Evolutionary conservation across 2,888 invertebrate genomes (phyloP), one percentile per base, ranked within the genome.

Genomic region (Amblyjoppa fuscipennis): DNA sequence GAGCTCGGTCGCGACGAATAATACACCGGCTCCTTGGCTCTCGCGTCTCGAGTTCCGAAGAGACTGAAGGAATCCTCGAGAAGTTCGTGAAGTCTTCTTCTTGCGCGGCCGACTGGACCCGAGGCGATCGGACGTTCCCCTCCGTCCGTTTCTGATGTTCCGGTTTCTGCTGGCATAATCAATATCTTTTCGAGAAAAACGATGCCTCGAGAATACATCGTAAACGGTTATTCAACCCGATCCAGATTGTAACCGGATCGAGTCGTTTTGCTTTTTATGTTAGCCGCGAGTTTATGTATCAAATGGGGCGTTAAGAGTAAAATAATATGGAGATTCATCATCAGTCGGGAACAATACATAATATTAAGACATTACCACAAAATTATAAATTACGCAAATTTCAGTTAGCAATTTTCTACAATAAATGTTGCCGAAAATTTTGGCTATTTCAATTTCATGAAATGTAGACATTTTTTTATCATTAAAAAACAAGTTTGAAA

Each of bases 51-150:
- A 90, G 96, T 96, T 3, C 96, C 96, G 93, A 97, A 97, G 81
- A 97, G 94, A 85, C 96, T 97, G 94, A 97, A 97, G 0, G 97
- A 97, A 90, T 97, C 97, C 90, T 97, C 97, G 91, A 97, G 95
- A 9, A 97, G 95, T 91, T 97, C 97, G 93, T 97, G 97, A 93
- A 97, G 97, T 61, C 97, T 94, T 90, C 96, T 96, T 70, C 97
- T 94, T 95, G 97, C 97, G 79, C 96, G 95, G 0, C 96, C 96
- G 0, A 96, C 95, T 78, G 93, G 90, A 79, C 93, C 93, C 56
- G 89, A 87, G 51, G 90, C 86, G 9, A 87, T 78, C 81, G 82
- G 85, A 74, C 89, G 89, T 73, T 88, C 87, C 85, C 92, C 93
- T 69, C 84, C 56, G 80, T 93, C 92, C 56, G 91, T 89, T 87